These are phyloP conservation scores for Cantharis lateralis DNA, from an alignment of 2,888 invertebrate genomes.

Conservation along the genomic window DNA sequence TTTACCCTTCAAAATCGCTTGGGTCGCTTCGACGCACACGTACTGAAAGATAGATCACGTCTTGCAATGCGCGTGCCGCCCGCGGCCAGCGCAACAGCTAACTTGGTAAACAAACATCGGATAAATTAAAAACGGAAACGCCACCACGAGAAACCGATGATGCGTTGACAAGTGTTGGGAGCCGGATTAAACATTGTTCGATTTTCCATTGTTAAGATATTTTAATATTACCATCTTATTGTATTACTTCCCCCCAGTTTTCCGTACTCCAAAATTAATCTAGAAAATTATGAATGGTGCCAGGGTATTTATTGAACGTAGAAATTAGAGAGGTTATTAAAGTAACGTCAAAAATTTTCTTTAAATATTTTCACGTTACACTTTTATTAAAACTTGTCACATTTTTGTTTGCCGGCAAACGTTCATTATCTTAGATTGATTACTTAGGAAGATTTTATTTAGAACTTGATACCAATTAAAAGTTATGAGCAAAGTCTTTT, in stretches of 20 bases:
- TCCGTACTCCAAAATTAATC: constrained; percentile 19
- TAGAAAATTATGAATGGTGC: constrained; percentile 22
- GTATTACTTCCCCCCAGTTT: constrained; percentile 2
- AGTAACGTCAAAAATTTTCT: constrained; percentile 18
- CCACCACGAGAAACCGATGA: constrained; percentile 48
- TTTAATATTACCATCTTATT: constrained; percentile 28
- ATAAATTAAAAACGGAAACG: constrained; percentile 54
- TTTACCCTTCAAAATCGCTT: constrained; percentile 44
- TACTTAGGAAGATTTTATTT: constrained; percentile 29
- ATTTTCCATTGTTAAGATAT: constrained; percentile 26
- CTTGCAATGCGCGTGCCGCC: constrained; percentile 41
- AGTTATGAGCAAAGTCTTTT: constrained; percentile 21
- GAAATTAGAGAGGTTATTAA: constrained; percentile 21
- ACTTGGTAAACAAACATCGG: constrained; percentile 50
- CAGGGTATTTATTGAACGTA: constrained; percentile 18
- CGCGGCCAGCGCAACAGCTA: constrained; percentile 46
- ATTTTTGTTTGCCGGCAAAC: constrained; percentile 25
- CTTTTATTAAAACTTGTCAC: constrained; percentile 19
- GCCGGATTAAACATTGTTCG: constrained; percentile 33
- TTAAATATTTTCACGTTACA: constrained; percentile 21
- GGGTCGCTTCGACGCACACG: constrained; percentile 45
- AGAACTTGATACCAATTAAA: constrained; percentile 33
- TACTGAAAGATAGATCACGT: constrained; percentile 45
- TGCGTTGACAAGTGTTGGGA: constrained; percentile 48
- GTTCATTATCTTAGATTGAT: constrained; percentile 33